phyloP scores from a whole-genome alignment of 1,140 invertebrate genomes.

The Calliopsis andreniformis region DNA sequence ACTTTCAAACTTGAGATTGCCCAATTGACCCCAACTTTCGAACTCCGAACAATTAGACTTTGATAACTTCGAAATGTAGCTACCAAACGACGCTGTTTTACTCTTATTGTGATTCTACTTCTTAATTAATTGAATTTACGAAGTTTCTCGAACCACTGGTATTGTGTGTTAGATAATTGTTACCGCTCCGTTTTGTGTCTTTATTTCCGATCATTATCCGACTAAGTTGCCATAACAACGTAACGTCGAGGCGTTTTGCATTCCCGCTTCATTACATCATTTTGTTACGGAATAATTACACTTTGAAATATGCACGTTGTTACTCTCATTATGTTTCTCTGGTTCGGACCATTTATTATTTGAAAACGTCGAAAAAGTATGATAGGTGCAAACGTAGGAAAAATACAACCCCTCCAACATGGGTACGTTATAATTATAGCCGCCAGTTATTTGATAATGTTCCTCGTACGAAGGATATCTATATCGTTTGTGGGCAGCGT shows the following conservation, averaged over 20 bases:
- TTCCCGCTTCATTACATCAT: neutral
- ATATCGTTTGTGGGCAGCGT: too few species aligned
- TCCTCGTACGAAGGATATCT: neutral
- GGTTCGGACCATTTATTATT: neutral
- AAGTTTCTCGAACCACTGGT: neutral
- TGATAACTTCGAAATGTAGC: neutral
- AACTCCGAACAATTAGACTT: neutral
- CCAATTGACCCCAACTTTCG: neutral
- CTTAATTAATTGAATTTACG: too few species aligned
- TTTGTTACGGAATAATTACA: slow-evolving; percentile 26
- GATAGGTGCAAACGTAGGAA: slow-evolving; percentile 6
- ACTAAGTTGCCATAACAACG: neutral
- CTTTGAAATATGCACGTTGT: neutral
- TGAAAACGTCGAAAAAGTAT: neutral
- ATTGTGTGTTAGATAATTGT: neutral
- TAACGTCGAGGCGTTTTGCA: neutral
- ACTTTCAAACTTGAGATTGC: neutral
- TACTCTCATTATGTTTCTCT: neutral
- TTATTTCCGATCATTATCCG: neutral
- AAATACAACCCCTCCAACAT: slow-evolving; percentile 6
- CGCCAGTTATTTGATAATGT: slow-evolving; percentile 29
- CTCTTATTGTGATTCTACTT: too few species aligned
- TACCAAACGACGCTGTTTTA: neutral
- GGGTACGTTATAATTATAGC: slow-evolving; percentile 16
- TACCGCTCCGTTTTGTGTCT: neutral